These are phyloP conservation scores for Gallinago stenura DNA, from an alignment of 2,797 vertebrate genomes.

Conservation along the genomic window DNA sequence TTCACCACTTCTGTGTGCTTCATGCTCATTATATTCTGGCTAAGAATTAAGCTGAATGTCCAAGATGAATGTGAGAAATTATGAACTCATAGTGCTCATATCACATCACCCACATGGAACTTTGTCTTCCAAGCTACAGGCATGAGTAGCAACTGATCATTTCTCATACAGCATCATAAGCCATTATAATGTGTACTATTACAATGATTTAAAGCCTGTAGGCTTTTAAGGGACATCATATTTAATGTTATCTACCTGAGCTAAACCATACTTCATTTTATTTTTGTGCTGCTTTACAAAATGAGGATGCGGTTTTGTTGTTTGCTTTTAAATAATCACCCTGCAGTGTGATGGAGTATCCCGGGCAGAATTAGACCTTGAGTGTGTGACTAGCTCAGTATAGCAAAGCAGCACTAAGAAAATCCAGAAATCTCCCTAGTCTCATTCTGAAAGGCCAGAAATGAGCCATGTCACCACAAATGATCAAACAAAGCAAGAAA, in stretches of 20 bases:
- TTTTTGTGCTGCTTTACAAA: constrained; percentile 31
- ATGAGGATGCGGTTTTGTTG: background rate
- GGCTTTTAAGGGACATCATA: constrained; percentile 37
- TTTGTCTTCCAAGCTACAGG: background rate
- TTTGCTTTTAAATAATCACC: constrained; percentile 5
- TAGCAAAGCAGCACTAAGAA: background rate
- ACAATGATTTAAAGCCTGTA: constrained; percentile 31
- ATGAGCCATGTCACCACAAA: background rate
- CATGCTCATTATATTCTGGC: background rate
- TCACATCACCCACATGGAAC: background rate
- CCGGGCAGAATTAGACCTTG: background rate
- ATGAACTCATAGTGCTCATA: background rate
- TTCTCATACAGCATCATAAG: constrained; percentile 29
- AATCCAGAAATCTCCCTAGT: background rate
- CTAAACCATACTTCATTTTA: background rate
- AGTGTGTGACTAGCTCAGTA: background rate
- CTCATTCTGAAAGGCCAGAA: background rate
- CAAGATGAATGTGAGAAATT: constrained; percentile 20
- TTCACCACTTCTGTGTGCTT: background rate
- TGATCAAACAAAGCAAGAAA: background rate
- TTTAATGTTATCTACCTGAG: constrained; percentile 14
- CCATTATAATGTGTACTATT: constrained; percentile 1
- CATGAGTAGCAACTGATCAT: background rate
- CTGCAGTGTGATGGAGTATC: background rate
- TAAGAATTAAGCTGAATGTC: constrained; percentile 24